These are phyloP conservation scores for Periophthalmus modestus DNA, from an alignment of 2,113 vertebrate species.

Conservation along the genomic window DNA sequence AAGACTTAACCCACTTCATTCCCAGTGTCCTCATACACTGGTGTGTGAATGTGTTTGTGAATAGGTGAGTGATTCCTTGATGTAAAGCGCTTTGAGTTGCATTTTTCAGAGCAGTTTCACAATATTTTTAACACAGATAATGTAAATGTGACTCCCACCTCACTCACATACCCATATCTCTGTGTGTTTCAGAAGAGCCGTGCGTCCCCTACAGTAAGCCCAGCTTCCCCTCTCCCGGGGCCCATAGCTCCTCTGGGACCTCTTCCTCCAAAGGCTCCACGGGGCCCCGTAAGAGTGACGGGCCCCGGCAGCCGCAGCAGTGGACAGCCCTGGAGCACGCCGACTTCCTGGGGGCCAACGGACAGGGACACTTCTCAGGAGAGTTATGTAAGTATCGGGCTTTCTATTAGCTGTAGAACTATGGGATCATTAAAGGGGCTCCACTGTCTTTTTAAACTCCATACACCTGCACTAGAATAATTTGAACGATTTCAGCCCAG, in stretches of 20 bases:
- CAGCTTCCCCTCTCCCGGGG: constrained; percentile 93
- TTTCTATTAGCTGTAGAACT: background rate
- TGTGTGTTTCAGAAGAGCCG: constrained; percentile 85
- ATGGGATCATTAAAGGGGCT: background rate
- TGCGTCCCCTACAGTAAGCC: constrained; percentile 96
- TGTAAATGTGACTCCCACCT: background rate
- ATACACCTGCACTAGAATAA: no score
- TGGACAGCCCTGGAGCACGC: constrained; percentile 87
- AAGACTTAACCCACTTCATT: no score
- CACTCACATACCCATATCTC: constrained; percentile 14
- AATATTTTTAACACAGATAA: no score
- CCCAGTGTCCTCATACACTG: no score
- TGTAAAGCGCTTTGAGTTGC: no score
- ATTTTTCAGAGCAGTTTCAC: no score
- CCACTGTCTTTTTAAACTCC: no score
- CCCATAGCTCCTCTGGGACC: constrained; percentile 96
- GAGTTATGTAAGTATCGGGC: constrained; percentile 87
- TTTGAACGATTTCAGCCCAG: no score
- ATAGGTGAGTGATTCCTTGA: no score
- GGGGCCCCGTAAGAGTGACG: constrained; percentile 88
- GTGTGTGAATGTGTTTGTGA: no score
- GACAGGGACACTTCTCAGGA: constrained; percentile 92
- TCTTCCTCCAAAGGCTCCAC: constrained; percentile 96
- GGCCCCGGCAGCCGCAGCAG: constrained; percentile 82
- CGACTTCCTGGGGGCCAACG: constrained; percentile 89